Conservation (phyloP, 2,888 invertebrate species). For the Acleris holmiana region DNA sequence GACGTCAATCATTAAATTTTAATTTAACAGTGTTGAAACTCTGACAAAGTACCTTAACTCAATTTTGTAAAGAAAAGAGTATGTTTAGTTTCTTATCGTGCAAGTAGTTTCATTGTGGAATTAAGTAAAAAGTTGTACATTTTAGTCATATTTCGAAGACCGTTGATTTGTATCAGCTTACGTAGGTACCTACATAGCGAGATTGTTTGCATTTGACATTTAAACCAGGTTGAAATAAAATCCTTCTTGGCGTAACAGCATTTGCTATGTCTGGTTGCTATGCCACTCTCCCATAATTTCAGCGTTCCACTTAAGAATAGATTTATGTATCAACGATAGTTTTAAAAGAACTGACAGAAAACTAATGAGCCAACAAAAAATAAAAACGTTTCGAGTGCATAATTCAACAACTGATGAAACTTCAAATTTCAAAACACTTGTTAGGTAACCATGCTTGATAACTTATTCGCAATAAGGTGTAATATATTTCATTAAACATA, state of each 20-base stretch:
- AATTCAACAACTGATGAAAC: background rate
- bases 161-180: background rate
- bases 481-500: background rate
- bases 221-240: slow-evolving; percentile 42
- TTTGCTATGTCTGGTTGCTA: slow-evolving; percentile 36
- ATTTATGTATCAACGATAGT: background rate
- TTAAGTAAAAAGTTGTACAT: too few relatives aligned
- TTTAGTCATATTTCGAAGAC: too few relatives aligned
- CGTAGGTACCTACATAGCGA: slow-evolving; percentile 1
- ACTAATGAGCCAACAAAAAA: background rate
- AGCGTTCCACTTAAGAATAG: background rate
- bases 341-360: too few relatives aligned
- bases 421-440: slow-evolving; percentile 5
- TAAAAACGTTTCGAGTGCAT: background rate
- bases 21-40: slow-evolving; percentile 6
- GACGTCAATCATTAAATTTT: slow-evolving; percentile 1
- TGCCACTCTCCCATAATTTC: background rate
- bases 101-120: too few relatives aligned
- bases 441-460: slow-evolving; percentile 1
- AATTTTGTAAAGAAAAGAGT: background rate
- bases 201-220: slow-evolving; percentile 40
- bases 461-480: background rate
- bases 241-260: slow-evolving; percentile 28
- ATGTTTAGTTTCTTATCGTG: too few relatives aligned
- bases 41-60: background rate